Evolutionary conservation across 2,888 invertebrate genomes (phyloP).

Genomic region (Nezara viridula): DNA sequence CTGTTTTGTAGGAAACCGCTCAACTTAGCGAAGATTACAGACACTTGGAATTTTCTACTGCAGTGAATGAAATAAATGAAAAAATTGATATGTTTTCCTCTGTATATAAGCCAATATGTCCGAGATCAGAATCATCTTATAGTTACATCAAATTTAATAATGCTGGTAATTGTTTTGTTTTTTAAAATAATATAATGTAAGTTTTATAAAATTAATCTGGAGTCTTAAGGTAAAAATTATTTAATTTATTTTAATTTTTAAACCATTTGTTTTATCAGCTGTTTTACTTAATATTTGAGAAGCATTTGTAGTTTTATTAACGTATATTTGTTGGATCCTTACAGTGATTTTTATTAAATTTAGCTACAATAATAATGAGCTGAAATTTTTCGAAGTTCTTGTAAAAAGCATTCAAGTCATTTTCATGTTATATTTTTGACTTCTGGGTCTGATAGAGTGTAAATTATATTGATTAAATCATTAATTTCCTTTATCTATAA

Average conservation of each 20-base stretch:
- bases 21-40: slow-evolving; percentile 90
- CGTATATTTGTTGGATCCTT: no score
- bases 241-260: neutral
- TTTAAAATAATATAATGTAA: neutral
- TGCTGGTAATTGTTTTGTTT: slow-evolving; percentile 69
- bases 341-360: no score
- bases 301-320: neutral
- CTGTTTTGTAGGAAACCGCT: slow-evolving; percentile 76
- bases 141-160: slow-evolving; percentile 74
- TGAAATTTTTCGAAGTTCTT: neutral
- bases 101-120: slow-evolving; percentile 84
- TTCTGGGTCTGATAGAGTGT: neutral
- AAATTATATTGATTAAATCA: neutral
- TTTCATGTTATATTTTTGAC: no score
- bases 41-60: slow-evolving; percentile 82
- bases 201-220: neutral
- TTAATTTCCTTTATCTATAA: neutral
- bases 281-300: neutral
- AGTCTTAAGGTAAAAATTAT: neutral
- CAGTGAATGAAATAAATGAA: slow-evolving; percentile 83
- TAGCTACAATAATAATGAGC: neutral
- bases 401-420: neutral
- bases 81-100: slow-evolving; percentile 88
- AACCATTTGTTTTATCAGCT: neutral
- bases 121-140: slow-evolving; percentile 70